Evolutionary conservation across 1,140 invertebrate species (phyloP).

Genomic region (Drosophila lowei): DNA sequence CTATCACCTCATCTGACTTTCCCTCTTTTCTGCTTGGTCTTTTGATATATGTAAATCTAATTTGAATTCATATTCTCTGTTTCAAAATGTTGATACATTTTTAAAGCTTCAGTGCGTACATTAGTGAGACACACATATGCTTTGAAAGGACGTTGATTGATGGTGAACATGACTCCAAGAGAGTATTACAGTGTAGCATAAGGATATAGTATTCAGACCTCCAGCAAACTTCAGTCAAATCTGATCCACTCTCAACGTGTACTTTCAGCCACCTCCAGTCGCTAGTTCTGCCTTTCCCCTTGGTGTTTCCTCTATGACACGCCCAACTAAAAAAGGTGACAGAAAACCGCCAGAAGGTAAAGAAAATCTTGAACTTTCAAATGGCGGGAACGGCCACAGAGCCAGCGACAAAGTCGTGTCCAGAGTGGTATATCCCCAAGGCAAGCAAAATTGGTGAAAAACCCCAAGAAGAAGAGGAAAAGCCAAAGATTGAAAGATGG

Average conservation of each 20-base stretch:
- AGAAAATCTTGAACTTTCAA: constrained; percentile 46
- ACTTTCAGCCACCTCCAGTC: constrained; percentile 26
- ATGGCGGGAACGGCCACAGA: constrained; percentile 26
- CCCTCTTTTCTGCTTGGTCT: constrained; percentile 32
- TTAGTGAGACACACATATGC: constrained; percentile 15
- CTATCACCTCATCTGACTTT: constrained; percentile 1
- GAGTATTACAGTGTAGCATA: no score
- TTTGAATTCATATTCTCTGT: constrained; percentile 58
- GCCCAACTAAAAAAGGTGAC: constrained; percentile 36
- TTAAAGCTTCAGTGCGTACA: not conserved
- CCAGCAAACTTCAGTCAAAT: not conserved
- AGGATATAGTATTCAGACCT: no score
- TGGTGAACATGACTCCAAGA: no score
- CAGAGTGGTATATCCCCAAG: constrained; percentile 25
- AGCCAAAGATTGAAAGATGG: constrained; percentile 28
- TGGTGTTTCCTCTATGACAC: constrained; percentile 18
- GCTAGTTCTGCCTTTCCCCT: not conserved
- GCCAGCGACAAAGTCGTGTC: constrained; percentile 42
- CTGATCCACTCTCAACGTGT: constrained; percentile 14
- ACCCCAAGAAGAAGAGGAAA: constrained; percentile 1
- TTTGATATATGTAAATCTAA: constrained; percentile 61
- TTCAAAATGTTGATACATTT: constrained; percentile 26
- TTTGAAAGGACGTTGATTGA: not conserved
- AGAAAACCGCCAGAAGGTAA: constrained; percentile 14
- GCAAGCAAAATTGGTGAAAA: constrained; percentile 27